These are phyloP conservation scores for Myotis lucifugus DNA, from an alignment of 2,113 vertebrate genomes.

Conservation along the genomic window DNA sequence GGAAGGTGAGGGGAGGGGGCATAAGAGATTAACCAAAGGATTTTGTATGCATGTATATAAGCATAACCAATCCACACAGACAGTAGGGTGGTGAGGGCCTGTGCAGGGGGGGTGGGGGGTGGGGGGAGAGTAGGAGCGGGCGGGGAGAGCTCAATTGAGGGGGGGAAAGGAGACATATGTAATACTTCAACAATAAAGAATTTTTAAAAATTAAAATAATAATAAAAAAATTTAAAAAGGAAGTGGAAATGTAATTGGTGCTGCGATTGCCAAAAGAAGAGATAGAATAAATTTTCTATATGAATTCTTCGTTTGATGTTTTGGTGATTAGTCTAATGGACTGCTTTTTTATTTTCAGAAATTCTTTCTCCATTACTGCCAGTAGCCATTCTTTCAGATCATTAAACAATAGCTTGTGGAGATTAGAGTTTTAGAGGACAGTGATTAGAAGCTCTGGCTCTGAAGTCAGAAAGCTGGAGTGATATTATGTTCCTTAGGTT, in stretches of 20 bases:
- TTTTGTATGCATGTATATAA: no score
- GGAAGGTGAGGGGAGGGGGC: no score
- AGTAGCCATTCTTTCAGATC: neutral
- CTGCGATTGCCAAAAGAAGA: neutral
- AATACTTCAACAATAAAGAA: no score
- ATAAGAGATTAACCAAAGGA: no score
- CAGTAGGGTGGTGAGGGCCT: no score
- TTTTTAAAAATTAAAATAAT: no score
- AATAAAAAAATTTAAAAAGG: neutral
- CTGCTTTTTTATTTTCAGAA: constrained; percentile 36
- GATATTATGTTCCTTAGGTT: neutral
- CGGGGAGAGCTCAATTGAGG: no score
- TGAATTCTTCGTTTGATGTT: neutral
- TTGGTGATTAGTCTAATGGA: neutral
- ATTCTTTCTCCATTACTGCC: neutral
- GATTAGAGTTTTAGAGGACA: neutral
- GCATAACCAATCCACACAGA: no score
- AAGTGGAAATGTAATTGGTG: neutral
- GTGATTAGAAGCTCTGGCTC: neutral
- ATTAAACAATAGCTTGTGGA: neutral
- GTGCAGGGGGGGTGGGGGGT: no score
- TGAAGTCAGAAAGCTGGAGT: neutral
- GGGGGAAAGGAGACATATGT: no score
- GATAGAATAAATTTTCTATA: neutral
- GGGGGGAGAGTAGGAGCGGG: no score